Evolutionary conservation across 2,797 vertebrate genomes (phyloP).

Genomic region (Hydrocynus forskahlii): DNA sequence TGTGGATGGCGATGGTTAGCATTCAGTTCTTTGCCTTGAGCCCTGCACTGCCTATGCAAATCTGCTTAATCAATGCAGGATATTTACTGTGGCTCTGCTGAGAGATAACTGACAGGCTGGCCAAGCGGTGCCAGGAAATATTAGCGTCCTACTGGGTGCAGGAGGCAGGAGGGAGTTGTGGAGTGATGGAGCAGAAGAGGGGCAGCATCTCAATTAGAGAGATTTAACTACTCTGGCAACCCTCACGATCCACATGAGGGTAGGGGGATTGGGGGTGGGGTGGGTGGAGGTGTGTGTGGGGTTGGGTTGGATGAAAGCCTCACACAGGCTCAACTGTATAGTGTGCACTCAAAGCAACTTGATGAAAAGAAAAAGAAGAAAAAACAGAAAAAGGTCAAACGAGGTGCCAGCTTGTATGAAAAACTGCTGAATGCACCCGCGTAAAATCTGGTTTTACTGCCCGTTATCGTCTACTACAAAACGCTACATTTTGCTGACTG

Average conservation of each 20-base stretch:
- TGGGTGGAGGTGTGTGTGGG: too few species aligned
- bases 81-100: slow-evolving; percentile 61
- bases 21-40: slow-evolving; percentile 54
- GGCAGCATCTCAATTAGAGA: slow-evolving; percentile 62
- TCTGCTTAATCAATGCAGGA: slow-evolving; percentile 65
- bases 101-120: slow-evolving; percentile 63
- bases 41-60: slow-evolving; percentile 61
- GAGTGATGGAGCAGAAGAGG: slow-evolving; percentile 52
- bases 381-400: slow-evolving; percentile 31
- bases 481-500: slow-evolving; percentile 32
- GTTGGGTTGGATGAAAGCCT: slow-evolving; percentile 3
- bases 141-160: slow-evolving; percentile 64
- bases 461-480: slow-evolving; percentile 21
- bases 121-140: slow-evolving; percentile 59
- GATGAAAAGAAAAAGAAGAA: slow-evolving; percentile 3
- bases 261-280: not conserved
- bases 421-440: slow-evolving; percentile 8
- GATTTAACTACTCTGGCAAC: slow-evolving; percentile 49
- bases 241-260: slow-evolving; percentile 43
- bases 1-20: slow-evolving; percentile 55
- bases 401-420: slow-evolving; percentile 1
- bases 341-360: slow-evolving; percentile 32
- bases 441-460: not conserved
- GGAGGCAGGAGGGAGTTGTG: slow-evolving; percentile 49
- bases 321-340: slow-evolving; percentile 20